Percentiles rank a stretch among this genome's conserved stretches.
phyloP scores from a whole-genome alignment of 2,888 invertebrate genomes.

The Aphelenchoides bicaudatus region DNA sequence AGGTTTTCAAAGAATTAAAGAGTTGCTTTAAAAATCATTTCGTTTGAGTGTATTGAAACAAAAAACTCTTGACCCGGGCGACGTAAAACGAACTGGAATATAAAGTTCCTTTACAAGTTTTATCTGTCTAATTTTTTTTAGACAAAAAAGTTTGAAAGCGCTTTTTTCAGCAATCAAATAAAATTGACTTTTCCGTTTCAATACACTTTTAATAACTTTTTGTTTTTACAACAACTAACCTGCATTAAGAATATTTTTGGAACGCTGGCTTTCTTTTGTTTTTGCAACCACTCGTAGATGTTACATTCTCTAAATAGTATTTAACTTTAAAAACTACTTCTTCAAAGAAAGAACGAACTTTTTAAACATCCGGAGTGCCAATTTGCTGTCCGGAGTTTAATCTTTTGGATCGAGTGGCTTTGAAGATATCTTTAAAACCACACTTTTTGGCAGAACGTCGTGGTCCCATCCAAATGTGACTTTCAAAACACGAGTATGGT shows the following conservation, averaged over 20 bases:
- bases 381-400: constrained; percentile 33
- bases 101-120: no score
- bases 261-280: constrained; percentile 41
- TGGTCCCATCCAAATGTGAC: constrained; percentile 56
- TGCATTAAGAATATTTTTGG: constrained; percentile 51
- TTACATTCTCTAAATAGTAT: constrained; percentile 48
- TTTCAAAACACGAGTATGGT: constrained; percentile 46
- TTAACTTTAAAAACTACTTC: background rate
- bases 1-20: background rate
- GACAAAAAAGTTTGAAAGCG: no score
- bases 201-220: no score
- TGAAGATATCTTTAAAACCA: constrained; percentile 49
- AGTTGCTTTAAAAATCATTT: no score
- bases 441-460: constrained; percentile 44
- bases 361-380: constrained; percentile 47
- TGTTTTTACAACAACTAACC: constrained; percentile 24
- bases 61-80: no score
- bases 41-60: no score
- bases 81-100: no score
- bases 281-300: constrained; percentile 53
- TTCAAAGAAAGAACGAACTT: constrained; percentile 27
- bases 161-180: no score
- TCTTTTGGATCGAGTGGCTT: constrained; percentile 43
- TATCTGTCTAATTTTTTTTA: no score
- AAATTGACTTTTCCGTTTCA: no score